Percentiles rank a stretch among this genome's conserved stretches.
Conservation (phyloP, 2,113 vertebrate genomes). For the Oreotrochilus melanogaster region DNA sequence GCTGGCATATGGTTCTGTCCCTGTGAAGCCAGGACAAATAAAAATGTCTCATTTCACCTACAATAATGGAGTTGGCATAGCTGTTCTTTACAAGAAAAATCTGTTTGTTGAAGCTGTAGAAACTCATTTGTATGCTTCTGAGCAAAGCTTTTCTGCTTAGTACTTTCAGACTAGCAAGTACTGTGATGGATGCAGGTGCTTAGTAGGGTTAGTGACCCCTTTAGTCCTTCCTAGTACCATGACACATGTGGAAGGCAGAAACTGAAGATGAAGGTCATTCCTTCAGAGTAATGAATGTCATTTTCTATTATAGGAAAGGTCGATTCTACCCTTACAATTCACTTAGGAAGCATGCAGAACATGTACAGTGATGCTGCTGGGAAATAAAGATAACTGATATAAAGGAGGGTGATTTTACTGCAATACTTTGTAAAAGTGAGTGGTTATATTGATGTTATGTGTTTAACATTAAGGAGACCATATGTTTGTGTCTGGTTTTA, state of each 20-base stretch:
- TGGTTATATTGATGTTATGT: background rate
- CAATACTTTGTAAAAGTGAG: background rate
- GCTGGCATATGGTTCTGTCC: too few relatives aligned
- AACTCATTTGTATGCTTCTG: background rate
- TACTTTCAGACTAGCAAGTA: background rate
- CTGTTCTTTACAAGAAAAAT: background rate
- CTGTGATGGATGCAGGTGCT: background rate
- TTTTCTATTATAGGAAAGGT: background rate
- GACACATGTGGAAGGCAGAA: background rate
- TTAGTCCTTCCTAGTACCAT: background rate
- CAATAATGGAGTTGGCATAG: background rate
- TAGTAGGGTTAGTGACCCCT: background rate
- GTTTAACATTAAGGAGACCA: background rate
- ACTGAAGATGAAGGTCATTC: background rate
- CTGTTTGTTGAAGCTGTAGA: background rate
- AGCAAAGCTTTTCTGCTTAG: constrained; percentile 18
- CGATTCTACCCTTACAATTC: background rate
- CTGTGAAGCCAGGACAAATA: background rate
- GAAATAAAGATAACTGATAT: background rate
- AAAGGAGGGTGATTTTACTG: background rate
- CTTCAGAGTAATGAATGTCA: background rate
- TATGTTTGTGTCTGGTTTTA: background rate
- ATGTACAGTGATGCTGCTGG: background rate
- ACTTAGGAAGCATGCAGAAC: background rate
- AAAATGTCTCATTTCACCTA: background rate